Evolutionary conservation across 2,113 vertebrate genomes (phyloP), one percentile per base, ranked within the genome.

Genomic region (Indicator maculatus): DNA sequence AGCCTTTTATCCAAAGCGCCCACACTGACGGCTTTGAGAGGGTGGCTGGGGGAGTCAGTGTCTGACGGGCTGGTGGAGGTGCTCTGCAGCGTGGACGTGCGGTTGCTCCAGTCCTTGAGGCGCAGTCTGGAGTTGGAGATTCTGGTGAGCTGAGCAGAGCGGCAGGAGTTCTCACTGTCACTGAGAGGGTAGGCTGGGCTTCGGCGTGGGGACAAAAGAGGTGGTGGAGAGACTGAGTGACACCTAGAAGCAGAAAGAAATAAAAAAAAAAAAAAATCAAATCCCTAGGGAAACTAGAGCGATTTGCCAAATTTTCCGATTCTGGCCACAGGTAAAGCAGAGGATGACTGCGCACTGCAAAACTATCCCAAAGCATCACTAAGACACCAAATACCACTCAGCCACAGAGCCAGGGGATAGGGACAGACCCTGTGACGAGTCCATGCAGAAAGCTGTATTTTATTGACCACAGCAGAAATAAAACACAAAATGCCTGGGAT

Each of bases 211-310:
- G 98, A 98, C 61, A 99, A 82, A 92, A 98, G 97, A 59, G 98
- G 98, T 7, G 98, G 98, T 18, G 98, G 98, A 65, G 98, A 99
- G 75, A 98, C 98, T 75, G 99, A 98, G 90, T 98, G 98, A 97
- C 98, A 99, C 98, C 99, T 99, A 96, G 75, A 97, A 97, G 56
- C 84, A 96, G 92, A 97, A 88, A 85, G 78, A 93, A 92, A 94
- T 67, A 38, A 93, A 72, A 33, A 24, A 86, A 38, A 38, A 20
- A 74, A 23, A 27, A 85, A 75, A 88, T 95, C 88, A 96, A 71
- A 81, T 83, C 79, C 53, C 45, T 66, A 50, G 53, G 84, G 38
- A 92, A 90, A 88, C 19, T 33, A 60, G 18, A 65, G 20, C 52
- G 64, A 36, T 47, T 80, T 72, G 67, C 55, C 60, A 83, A 39